Evolutionary conservation across 2,888 invertebrate species (phyloP).

Genomic region (Nudaria mundana): DNA sequence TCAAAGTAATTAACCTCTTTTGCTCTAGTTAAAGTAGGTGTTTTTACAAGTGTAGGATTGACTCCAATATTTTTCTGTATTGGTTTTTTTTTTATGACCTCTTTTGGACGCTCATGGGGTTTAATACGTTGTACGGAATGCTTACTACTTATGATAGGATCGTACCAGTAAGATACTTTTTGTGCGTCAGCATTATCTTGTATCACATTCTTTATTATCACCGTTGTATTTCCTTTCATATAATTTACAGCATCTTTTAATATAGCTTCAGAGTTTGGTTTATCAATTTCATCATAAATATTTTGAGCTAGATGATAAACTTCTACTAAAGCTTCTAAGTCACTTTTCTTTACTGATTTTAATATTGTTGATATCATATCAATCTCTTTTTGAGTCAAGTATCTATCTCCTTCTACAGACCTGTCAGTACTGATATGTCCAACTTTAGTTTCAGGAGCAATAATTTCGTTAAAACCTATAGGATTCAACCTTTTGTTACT

Average conservation of each 20-base stretch:
- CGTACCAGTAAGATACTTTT: slow-evolving; percentile 19
- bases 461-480: neutral
- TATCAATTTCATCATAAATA: slow-evolving; percentile 63
- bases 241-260: slow-evolving; percentile 47
- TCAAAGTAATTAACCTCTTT: slow-evolving; percentile 35
- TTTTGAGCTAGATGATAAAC: slow-evolving; percentile 70
- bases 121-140: neutral
- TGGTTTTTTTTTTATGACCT: neutral
- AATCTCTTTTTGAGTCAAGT: slow-evolving; percentile 61
- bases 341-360: slow-evolving; percentile 63
- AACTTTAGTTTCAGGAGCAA: neutral
- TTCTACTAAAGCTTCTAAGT: slow-evolving; percentile 67
- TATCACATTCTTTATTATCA: neutral
- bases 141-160: slow-evolving; percentile 3
- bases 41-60: neutral
- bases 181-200: neutral
- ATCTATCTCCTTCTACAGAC: slow-evolving; percentile 41
- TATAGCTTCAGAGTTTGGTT: slow-evolving; percentile 27
- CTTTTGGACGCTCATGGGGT: neutral
- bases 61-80: neutral
- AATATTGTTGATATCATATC: slow-evolving; percentile 55
- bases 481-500: neutral
- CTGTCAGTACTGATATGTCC: neutral
- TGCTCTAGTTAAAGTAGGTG: slow-evolving; percentile 8
- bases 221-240: slow-evolving; percentile 19